Conservation (phyloP, 2,888 invertebrate genomes). For the Schrankia costaestrigalis region DNA sequence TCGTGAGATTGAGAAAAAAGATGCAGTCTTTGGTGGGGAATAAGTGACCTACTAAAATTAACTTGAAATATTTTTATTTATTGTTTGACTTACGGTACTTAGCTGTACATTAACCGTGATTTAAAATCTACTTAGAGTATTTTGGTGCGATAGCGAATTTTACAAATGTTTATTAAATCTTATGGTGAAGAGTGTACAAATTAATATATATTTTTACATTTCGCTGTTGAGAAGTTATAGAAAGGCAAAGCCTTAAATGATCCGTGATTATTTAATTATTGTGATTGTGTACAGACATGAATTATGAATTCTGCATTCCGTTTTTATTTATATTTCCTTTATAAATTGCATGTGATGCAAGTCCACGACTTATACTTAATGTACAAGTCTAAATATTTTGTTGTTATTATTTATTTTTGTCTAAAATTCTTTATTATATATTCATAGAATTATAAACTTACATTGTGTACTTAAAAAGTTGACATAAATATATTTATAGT, state of each 20-base stretch:
- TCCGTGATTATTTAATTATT: conserved; percentile 75
- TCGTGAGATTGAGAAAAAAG: conserved; percentile 47
- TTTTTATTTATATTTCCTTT: conserved; percentile 63
- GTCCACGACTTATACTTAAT: conserved; percentile 77
- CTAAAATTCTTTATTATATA: conserved; percentile 37
- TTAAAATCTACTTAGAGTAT: conserved; percentile 63
- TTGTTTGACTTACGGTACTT: conserved; percentile 65
- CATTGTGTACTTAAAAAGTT: conserved; percentile 57
- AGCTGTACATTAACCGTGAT: conserved; percentile 63
- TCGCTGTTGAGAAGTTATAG: conserved; percentile 71
- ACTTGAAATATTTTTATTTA: conserved; percentile 56
- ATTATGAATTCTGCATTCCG: conserved; percentile 79
- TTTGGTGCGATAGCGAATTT: conserved; percentile 79
- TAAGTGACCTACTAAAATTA: conserved; percentile 60
- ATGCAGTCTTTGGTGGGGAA: conserved; percentile 67
- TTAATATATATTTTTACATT: conserved; percentile 81
- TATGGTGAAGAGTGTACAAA: conserved; percentile 75
- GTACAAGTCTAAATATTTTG: conserved; percentile 57
- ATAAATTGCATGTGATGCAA: conserved; percentile 73
- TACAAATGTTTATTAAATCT: conserved; percentile 74
- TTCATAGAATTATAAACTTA: conserved; percentile 34
- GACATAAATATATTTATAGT: conserved; percentile 22
- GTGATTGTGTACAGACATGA: conserved; percentile 75
- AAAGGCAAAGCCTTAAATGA: conserved; percentile 71
- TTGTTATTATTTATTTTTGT: conserved; percentile 51